Evolutionary conservation across 2,113 vertebrate species (phyloP), one percentile per base, ranked within the genome.

Genomic region (Phalacrocorax aristotelis): DNA sequence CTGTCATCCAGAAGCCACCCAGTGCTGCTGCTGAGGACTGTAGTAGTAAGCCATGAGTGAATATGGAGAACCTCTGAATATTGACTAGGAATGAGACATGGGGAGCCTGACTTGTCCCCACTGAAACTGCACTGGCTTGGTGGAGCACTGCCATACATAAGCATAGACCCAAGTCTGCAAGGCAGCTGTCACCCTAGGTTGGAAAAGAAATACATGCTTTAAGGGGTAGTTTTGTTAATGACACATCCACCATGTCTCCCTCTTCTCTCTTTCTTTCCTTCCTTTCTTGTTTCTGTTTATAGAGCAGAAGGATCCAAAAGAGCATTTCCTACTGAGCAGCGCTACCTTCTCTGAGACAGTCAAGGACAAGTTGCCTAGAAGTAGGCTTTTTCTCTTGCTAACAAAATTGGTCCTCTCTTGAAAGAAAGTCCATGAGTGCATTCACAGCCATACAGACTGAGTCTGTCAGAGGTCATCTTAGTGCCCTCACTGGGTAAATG

Each of bases 221-320:
- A 44, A 69, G 36, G 49, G 9, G 7, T 55, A 61, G 44, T 44
- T 89, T 96, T 91, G 60, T 71, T 89, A 81, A n/a, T 55, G 61
- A 71, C 42, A 64, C 42, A 82, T 81, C 51, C 57, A 75, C 83
- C 32, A 20, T 15, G 15, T 90, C 30, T 12, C 48, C 87, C 36
- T 86, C 65, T 71, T 40, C 55, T 76, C 23, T 72, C 46, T 70
- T 92, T 84, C 38, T 70, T 84, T 90, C 76, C 64, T 76, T 71
- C 69, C 93, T 84, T 83, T 75, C 85, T 93, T 60, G 58, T 80
- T 95, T 93, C 91, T 91, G 23, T 95, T 96, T 86, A 92, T 92
- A 94, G 88, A 88, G 42, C 55, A 90, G 88, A 83, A 42, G 51
- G 42, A 77, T 92, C 60, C n/a, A 66, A 92, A 96, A 94, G n/a